Evolutionary conservation across 1,140 invertebrate genomes (phyloP), one percentile per base, ranked within the genome.

Genomic region (Hesperophylax magnus): DNA sequence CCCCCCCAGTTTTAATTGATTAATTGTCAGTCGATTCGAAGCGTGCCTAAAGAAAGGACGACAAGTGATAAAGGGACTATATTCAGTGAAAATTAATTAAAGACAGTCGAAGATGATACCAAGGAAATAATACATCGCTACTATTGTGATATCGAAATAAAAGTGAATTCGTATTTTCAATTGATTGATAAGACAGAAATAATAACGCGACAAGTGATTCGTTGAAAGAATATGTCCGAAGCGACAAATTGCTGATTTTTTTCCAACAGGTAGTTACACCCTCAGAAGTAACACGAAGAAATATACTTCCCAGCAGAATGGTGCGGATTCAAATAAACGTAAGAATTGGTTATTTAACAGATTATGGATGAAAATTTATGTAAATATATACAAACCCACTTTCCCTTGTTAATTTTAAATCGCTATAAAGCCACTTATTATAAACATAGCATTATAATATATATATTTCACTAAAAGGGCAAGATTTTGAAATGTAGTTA

Each of bases 271-370:
- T 71, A 39, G 67, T 18, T 71, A 52, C 7, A 47, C 39, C 8
- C n/a, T 11, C n/a, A 71, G 34, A 15, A 71, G 67, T 27, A 63
- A 52, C n/a, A 47, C 17, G 39, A 52, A 20, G 39, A 71, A 47
- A 53, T 2, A 39, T 52, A 20, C 39, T 11, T 20, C 39, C 39
- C 22, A 20, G 34, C 67, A 71, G 34, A 52, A 71, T 71, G 67
- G 14, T 71, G 67, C 67, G 34, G 67, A 71, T 71, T 20, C 67
- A 53, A 18, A 18, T 53, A 71, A 71, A 71, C 67, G 67, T 71
- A 71, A 71, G 67, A 39, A 71, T 52, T 47, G 34, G 67, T 31
- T 15, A 67, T 31, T 67, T 67, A 34, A 67, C 61, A 34, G n/a
- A 65, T 7, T 9, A 39, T 39, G 34, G 8, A 47, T 47, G 39